Evolutionary conservation across 2,888 invertebrate species (phyloP).

Genomic region (Andrena chrysosceles): DNA sequence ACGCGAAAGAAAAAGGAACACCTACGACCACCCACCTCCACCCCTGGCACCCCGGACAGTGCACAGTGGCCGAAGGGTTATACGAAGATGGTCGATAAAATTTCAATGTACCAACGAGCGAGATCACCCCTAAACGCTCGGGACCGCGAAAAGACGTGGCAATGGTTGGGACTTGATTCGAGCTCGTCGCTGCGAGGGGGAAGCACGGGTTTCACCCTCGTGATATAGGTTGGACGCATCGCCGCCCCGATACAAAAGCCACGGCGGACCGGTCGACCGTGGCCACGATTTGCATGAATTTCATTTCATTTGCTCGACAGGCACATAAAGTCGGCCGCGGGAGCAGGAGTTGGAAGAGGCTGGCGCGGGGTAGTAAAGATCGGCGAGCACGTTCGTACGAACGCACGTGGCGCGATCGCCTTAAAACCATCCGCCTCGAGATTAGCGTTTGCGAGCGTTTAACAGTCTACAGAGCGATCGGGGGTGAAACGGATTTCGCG

Average conservation of each 20-base stretch:
- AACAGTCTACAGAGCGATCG: neutral
- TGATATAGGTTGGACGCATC: slow-evolving; percentile 79
- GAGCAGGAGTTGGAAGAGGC: slow-evolving; percentile 36
- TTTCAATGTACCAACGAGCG: neutral
- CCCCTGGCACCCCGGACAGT: neutral
- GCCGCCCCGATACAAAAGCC: slow-evolving; percentile 80
- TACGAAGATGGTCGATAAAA: neutral
- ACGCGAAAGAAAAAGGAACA: neutral
- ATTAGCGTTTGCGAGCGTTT: slow-evolving; percentile 42
- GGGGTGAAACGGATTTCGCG: neutral
- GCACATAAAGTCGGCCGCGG: slow-evolving; percentile 71
- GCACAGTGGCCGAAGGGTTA: neutral
- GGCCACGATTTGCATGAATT: slow-evolving; percentile 81
- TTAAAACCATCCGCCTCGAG: slow-evolving; percentile 5
- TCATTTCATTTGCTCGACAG: slow-evolving; percentile 80
- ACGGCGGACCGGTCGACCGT: slow-evolving; percentile 52
- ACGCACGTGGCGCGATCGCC: slow-evolving; percentile 21
- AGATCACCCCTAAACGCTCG: slow-evolving; percentile 40
- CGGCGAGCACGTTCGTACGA: slow-evolving; percentile 43
- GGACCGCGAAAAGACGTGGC: slow-evolving; percentile 51
- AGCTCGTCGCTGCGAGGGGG: slow-evolving; percentile 46
- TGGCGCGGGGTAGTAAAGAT: slow-evolving; percentile 51
- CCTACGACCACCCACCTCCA: neutral
- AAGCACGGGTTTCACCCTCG: slow-evolving; percentile 67
- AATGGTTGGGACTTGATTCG: slow-evolving; percentile 30